Evolutionary conservation across 2,888 invertebrate genomes (phyloP).

Genomic region (Lutraria lutraria): DNA sequence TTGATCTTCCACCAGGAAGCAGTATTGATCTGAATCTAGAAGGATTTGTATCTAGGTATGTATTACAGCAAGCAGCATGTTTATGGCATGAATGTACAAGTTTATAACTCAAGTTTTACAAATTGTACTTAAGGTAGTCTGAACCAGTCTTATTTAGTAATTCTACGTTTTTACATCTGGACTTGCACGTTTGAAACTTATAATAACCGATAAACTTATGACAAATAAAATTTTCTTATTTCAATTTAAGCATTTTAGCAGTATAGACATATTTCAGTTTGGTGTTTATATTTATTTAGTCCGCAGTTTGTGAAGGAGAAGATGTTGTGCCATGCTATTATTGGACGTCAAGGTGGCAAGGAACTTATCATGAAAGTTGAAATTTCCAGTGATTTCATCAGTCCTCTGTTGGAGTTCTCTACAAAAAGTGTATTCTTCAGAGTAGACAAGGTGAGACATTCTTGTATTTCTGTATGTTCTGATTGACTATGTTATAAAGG

Average conservation of each 20-base stretch:
- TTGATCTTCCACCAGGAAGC: slow-evolving; percentile 86
- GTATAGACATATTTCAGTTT: not conserved
- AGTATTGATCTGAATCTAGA: slow-evolving; percentile 83
- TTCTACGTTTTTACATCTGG: not conserved
- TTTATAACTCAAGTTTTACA: not conserved
- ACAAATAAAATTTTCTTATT: not conserved
- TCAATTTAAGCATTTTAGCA: not conserved
- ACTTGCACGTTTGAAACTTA: not conserved
- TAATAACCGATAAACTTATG: no score
- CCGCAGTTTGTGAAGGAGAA: slow-evolving; percentile 85
- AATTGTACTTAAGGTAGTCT: not conserved
- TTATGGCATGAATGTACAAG: not conserved
- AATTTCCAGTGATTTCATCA: slow-evolving; percentile 86
- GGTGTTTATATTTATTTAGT: slow-evolving; percentile 65
- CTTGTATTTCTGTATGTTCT: not conserved
- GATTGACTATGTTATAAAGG: no score
- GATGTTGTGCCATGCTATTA: slow-evolving; percentile 86
- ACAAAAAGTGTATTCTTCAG: slow-evolving; percentile 85
- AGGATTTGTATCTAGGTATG: slow-evolving; percentile 84
- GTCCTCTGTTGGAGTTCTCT: slow-evolving; percentile 86
- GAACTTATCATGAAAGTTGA: slow-evolving; percentile 86
- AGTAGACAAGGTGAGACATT: slow-evolving; percentile 84
- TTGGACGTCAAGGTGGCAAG: slow-evolving; percentile 87
- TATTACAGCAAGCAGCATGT: not conserved
- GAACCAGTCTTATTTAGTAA: not conserved